A percentile compares a stretch with the other conserved stretches of the same genome.
Conservation (phyloP, 1,140 invertebrate genomes). For the Drosophila azteca region DNA sequence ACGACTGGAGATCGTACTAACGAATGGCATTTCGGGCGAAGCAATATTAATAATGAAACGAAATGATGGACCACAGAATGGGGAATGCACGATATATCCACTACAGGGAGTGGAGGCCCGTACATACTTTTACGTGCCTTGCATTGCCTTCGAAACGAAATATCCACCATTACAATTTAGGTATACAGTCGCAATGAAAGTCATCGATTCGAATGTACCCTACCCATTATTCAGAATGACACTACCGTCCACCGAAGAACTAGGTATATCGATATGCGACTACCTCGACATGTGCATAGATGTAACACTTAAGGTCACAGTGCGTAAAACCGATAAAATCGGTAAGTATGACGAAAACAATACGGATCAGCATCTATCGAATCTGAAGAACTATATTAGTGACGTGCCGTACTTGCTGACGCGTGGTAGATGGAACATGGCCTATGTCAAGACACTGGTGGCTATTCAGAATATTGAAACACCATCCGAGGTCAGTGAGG, state of each 20-base stretch:
- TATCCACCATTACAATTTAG: conserved; percentile 17
- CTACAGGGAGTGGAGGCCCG: not conserved
- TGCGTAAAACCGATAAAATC: not conserved
- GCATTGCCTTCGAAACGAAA: not conserved
- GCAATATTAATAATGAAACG: not conserved
- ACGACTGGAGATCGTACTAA: conserved; percentile 1
- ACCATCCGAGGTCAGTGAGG: not conserved
- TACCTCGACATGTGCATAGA: conserved; percentile 19
- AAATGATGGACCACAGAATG: conserved; percentile 23
- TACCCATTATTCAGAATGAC: not conserved
- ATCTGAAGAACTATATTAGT: not conserved
- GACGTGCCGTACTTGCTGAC: not conserved
- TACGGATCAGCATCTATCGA: too few species aligned
- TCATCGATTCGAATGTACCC: not conserved
- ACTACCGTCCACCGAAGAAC: not conserved
- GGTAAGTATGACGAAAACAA: not conserved
- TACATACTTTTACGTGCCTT: conserved; percentile 19
- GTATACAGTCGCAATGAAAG: not conserved
- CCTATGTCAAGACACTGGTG: not conserved
- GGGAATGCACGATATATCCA: conserved; percentile 7
- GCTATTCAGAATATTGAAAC: not conserved
- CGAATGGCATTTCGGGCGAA: not conserved
- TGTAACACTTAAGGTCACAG: not conserved
- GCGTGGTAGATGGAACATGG: conserved; percentile 20
- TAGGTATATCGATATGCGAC: conserved; percentile 24